phyloP scores from a whole-genome alignment of 1,140 invertebrate genomes.

The Drosophila repletoides region DNA sequence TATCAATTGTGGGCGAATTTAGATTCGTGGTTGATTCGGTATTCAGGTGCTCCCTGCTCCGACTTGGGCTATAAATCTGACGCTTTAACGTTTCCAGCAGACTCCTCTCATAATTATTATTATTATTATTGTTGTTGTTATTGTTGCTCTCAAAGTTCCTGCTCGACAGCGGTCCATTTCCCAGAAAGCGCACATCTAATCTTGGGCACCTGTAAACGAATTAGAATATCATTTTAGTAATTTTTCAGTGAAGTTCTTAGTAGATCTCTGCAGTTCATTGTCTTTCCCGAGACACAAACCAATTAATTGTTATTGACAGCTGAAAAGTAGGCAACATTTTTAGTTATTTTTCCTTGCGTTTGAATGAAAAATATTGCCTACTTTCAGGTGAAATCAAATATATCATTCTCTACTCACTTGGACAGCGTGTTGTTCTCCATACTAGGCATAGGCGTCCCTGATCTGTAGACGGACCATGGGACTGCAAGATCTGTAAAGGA shows the following conservation, averaged over 20 bases:
- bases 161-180: constrained; percentile 36
- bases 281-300: background rate
- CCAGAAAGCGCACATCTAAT: constrained; percentile 62
- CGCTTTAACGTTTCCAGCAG: constrained; percentile 24
- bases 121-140: too few relatives aligned
- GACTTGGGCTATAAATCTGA: constrained; percentile 30
- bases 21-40: constrained; percentile 62
- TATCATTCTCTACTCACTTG: constrained; percentile 45
- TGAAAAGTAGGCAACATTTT: constrained; percentile 19
- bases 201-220: constrained; percentile 62
- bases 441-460: constrained; percentile 70
- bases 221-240: background rate
- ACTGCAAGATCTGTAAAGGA: constrained; percentile 71
- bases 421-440: constrained; percentile 68
- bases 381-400: background rate
- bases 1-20: constrained; percentile 62
- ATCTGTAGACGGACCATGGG: constrained; percentile 77
- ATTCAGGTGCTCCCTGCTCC: constrained; percentile 17
- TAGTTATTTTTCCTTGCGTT: background rate
- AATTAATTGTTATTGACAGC: background rate
- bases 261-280: too few relatives aligned
- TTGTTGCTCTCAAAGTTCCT: constrained; percentile 36
- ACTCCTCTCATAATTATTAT: background rate
- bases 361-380: constrained; percentile 1
- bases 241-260: background rate